These are phyloP conservation scores for Diloba caeruleocephala DNA, from an alignment of 2,888 invertebrate genomes.

Conservation along the genomic window DNA sequence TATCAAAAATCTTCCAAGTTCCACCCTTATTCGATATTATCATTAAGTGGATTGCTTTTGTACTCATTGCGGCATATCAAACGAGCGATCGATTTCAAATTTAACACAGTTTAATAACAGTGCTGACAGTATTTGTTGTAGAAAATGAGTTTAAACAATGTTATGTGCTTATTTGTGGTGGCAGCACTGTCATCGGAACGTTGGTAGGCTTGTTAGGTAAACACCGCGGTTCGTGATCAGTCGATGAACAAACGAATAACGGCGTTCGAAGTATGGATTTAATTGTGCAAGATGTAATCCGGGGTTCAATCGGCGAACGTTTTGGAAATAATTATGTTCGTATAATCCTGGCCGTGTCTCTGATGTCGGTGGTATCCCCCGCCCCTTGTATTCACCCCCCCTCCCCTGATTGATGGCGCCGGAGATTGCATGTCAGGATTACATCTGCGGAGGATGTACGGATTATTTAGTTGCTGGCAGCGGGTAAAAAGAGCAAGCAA, in stretches of 20 bases:
- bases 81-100: slow-evolving; percentile 33
- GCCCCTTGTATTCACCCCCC: slow-evolving; percentile 50
- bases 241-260: slow-evolving; percentile 40
- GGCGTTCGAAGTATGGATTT: slow-evolving; percentile 47
- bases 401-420: slow-evolving; percentile 80
- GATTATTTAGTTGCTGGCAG: slow-evolving; percentile 82
- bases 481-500: slow-evolving; percentile 74
- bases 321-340: slow-evolving; percentile 65
- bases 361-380: slow-evolving; percentile 39
- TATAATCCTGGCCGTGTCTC: slow-evolving; percentile 63
- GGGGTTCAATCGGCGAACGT: slow-evolving; percentile 58
- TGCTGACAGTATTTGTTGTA: slow-evolving; percentile 30
- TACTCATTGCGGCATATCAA: slow-evolving; percentile 27
- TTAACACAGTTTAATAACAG: slow-evolving; percentile 35
- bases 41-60: slow-evolving; percentile 36
- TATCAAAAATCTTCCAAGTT: slow-evolving; percentile 49
- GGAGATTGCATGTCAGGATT: slow-evolving; percentile 88
- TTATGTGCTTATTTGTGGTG: slow-evolving; percentile 45
- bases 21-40: slow-evolving; percentile 38
- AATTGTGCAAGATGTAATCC: slow-evolving; percentile 56
- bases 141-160: slow-evolving; percentile 42
- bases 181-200: slow-evolving; percentile 20
- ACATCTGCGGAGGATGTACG: slow-evolving; percentile 84
- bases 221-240: slow-evolving; percentile 46
- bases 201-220: slow-evolving; percentile 39